Conservation (phyloP, 2,888 invertebrate species). For the Scaptomyza parva region DNA sequence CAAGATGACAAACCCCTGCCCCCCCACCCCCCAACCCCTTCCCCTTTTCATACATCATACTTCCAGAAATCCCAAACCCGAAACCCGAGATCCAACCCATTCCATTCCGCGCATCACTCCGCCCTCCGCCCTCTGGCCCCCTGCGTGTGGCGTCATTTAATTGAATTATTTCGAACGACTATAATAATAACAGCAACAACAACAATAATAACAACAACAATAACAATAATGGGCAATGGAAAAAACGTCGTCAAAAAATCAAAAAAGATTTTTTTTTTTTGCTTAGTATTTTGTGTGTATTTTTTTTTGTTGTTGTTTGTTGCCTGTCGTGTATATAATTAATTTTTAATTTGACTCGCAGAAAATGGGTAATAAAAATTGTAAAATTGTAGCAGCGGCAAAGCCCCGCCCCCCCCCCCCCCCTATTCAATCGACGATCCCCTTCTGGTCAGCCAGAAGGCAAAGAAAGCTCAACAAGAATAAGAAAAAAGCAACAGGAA, state of each 20-base stretch:
- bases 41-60: neutral
- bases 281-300: constrained; percentile 30
- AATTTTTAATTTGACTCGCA: constrained; percentile 75
- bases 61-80: constrained; percentile 31
- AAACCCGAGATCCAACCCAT: constrained; percentile 39
- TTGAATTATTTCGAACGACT: constrained; percentile 75
- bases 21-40: neutral
- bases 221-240: constrained; percentile 29
- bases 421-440: constrained; percentile 7
- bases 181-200: constrained; percentile 52
- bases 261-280: constrained; percentile 60
- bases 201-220: too few species aligned
- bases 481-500: neutral
- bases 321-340: constrained; percentile 67
- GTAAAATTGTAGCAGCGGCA: constrained; percentile 70
- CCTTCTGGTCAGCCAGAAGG: constrained; percentile 53
- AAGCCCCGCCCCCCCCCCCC: constrained; percentile 28
- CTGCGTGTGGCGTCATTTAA: constrained; percentile 73
- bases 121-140: constrained; percentile 51
- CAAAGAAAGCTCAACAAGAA: constrained; percentile 24
- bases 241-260: constrained; percentile 67
- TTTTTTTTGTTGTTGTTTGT: constrained; percentile 31
- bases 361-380: constrained; percentile 78
- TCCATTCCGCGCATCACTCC: constrained; percentile 37
- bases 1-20: constrained; percentile 33